phyloP scores from a whole-genome alignment of 2,888 invertebrate genomes.

The Platycheirus rosarum region DNA sequence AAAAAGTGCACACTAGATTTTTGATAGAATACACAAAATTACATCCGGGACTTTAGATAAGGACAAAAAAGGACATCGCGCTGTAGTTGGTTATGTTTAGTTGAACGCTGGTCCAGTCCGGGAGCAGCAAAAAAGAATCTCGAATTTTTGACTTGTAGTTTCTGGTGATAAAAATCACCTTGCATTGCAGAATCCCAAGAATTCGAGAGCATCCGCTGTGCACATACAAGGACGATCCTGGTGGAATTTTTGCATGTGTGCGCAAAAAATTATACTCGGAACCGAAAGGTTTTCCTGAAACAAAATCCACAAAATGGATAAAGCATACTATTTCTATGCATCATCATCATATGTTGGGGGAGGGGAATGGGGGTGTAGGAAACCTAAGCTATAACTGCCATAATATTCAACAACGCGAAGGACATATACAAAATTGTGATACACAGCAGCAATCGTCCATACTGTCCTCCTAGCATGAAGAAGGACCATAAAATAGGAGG shows the following conservation, averaged over 20 bases:
- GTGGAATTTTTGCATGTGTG: conserved; percentile 62
- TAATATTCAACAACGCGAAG: conserved; percentile 28
- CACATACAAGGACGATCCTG: conserved; percentile 14
- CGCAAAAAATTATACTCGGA: conserved; percentile 13
- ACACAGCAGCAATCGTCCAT: conserved; percentile 20
- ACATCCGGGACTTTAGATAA: conserved; percentile 58
- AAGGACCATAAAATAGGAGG: no score
- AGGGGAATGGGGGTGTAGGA: conserved; percentile 32
- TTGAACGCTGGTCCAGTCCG: neutral
- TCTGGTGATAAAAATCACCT: conserved; percentile 60
- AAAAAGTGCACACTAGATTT: conserved; percentile 59
- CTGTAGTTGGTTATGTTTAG: neutral
- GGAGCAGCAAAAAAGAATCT: neutral
- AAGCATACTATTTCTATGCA: conserved; percentile 62
- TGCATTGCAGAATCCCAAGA: conserved; percentile 48
- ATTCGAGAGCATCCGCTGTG: conserved; percentile 37
- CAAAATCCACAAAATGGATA: conserved; percentile 71
- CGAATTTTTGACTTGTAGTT: conserved; percentile 64
- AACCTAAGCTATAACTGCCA: conserved; percentile 48
- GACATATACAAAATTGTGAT: conserved; percentile 4
- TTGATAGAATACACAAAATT: conserved; percentile 70
- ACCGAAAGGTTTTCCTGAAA: conserved; percentile 44
- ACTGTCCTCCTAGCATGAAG: no score
- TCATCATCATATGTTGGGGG: conserved; percentile 23
- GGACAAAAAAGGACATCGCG: conserved; percentile 19